phyloP scores from a whole-genome alignment of 2,888 invertebrate species.

The Gryllus longicercus region DNA sequence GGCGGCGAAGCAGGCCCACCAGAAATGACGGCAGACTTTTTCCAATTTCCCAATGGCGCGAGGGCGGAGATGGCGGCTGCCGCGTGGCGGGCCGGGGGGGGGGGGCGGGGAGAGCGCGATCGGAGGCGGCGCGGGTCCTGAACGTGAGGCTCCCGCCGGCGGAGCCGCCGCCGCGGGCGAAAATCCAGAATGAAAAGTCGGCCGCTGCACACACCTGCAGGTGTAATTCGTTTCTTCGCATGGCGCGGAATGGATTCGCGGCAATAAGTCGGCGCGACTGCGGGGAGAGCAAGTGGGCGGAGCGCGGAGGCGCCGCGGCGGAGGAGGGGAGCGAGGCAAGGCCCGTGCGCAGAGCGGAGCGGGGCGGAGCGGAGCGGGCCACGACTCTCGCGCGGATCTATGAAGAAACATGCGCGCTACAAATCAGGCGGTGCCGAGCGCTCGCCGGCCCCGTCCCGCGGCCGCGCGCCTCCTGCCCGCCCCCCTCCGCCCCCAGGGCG shows the following conservation, averaged over 20 bases:
- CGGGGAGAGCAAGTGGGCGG: neutral
- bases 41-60: constrained; percentile 3
- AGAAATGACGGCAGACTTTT: constrained; percentile 10
- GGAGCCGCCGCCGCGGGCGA: neutral
- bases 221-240: constrained; percentile 17
- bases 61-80: too few species aligned
- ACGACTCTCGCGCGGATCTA: neutral
- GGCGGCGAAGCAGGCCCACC: neutral
- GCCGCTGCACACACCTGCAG: constrained; percentile 10
- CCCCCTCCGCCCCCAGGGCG: neutral
- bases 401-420: constrained; percentile 17
- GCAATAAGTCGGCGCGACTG: neutral
- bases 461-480: neutral
- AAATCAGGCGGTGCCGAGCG: neutral
- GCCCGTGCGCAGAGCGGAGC: neutral
- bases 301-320: neutral
- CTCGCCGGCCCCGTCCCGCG: too few species aligned
- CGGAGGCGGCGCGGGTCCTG: neutral
- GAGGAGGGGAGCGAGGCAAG: neutral
- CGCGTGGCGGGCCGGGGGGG: neutral
- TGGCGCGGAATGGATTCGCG: constrained; percentile 10
- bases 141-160: neutral
- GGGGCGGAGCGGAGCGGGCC: neutral
- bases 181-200: neutral
- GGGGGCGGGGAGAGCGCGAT: neutral